phyloP scores from a whole-genome alignment of 2,888 invertebrate genomes.

The Neuroscelio doddi region DNA sequence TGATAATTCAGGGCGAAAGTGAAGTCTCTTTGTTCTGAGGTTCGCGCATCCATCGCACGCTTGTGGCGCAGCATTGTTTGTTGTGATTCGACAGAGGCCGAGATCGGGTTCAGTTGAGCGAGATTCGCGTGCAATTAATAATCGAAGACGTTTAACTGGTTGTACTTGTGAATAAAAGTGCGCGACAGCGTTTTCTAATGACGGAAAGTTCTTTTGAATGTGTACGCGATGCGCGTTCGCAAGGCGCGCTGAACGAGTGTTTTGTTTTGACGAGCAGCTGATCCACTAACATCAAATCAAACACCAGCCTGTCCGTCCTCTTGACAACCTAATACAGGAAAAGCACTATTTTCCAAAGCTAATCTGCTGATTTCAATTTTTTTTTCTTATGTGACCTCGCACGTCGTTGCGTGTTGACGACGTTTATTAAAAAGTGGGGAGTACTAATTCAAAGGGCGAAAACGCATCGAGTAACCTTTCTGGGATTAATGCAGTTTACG shows the following conservation, averaged over 20 bases:
- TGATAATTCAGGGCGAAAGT: conserved; percentile 49
- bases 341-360: background rate
- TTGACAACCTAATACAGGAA: conserved; percentile 32
- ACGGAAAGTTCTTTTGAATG: background rate
- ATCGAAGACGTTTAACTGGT: background rate
- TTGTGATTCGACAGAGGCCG: conserved; percentile 49
- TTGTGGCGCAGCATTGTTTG: conserved; percentile 66
- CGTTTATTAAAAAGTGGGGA: background rate
- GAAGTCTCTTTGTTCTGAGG: conserved; percentile 58
- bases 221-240: background rate
- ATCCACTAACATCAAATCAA: conserved; percentile 45
- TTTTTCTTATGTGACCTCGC: background rate
- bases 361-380: background rate
- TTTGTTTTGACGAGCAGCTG: conserved; percentile 68
- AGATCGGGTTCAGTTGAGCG: conserved; percentile 3
- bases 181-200: background rate
- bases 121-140: background rate
- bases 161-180: background rate
- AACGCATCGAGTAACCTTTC: background rate
- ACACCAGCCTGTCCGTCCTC: conserved; percentile 10
- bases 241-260: conserved; percentile 46
- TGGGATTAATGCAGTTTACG: background rate
- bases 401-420: background rate
- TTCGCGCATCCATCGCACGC: conserved; percentile 62
- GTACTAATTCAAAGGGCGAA: background rate